Evolutionary conservation across 1,140 invertebrate genomes (phyloP), one percentile per base, ranked within the genome.

Genomic region (Mya arenaria): DNA sequence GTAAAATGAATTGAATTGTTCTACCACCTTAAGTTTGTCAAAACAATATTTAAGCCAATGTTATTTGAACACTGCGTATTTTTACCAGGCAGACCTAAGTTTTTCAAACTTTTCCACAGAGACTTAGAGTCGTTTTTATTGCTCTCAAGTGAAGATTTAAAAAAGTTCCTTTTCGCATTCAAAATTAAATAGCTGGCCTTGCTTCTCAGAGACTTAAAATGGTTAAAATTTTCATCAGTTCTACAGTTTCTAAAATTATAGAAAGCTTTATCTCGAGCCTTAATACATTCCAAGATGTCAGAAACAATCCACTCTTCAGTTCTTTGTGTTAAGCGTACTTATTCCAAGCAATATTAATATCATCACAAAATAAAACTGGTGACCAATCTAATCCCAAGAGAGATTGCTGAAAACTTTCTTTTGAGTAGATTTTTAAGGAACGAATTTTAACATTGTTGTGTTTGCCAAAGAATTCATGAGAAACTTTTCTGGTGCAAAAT

Each of bases 61-160:
- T 71, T 71, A 52, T 48, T 71, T 28, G 19, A 52, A 28, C 68
- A 25, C 23, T 71, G 68, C n/a, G n/a, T n/a, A n/a, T 55, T 78
- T 30, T 78, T 66, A 37, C 60, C 65, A n/a, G 74, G 74, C 30
- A 78, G 25, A 25, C 74, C 74, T 48, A 78, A 37, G 25, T 55
- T 13, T 66, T 55, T 78, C 4, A 78, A 34, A 36, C 13, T 25
- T 36, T 78, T 66, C 74, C 60, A 78, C 36, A 78, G 19, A 36
- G 60, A 78, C 28, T 78, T 78, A 52, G 73, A 77, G 52, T 77
- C 39, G 41, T 37, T 60, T 74, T 74, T 77, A 34, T 77, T 77
- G 19, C 48, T 0, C n/a, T 77, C 58, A 32, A 77, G 6, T 1
- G 37, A 19, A 44, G 30, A 23, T 13, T 39, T 48, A 34, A 77